Conservation (phyloP, 2,113 vertebrate species). For the Stigmatopora argus region DNA sequence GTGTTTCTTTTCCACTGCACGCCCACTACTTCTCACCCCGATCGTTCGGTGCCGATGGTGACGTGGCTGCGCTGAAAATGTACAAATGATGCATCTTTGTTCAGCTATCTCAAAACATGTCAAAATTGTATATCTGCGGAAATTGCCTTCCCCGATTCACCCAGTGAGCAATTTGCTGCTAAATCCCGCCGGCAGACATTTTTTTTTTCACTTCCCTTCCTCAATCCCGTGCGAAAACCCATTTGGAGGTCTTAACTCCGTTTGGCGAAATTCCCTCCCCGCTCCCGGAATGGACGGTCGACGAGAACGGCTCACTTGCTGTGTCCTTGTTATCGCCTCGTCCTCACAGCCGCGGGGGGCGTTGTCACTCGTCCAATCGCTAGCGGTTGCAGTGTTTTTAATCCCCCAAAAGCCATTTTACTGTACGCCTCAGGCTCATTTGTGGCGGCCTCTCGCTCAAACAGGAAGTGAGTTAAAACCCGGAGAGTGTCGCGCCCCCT, state of each 20-base stretch:
- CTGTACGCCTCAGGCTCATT: slow-evolving; percentile 9
- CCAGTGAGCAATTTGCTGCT: slow-evolving; percentile 1
- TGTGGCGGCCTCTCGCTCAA: neutral
- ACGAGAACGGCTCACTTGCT: slow-evolving; percentile 52
- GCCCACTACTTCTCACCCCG: slow-evolving; percentile 49
- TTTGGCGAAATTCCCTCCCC: neutral
- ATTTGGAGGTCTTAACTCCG: slow-evolving; percentile 55
- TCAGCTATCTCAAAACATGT: no score
- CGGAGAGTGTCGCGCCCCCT: slow-evolving; percentile 1
- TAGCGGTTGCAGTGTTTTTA: slow-evolving; percentile 15
- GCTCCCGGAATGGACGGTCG: slow-evolving; percentile 24
- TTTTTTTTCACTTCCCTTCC: slow-evolving; percentile 43
- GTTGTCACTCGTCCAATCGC: slow-evolving; percentile 18
- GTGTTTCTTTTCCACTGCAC: slow-evolving; percentile 71
- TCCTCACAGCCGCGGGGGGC: slow-evolving; percentile 16
- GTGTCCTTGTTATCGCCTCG: slow-evolving; percentile 49
- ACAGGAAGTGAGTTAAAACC: slow-evolving; percentile 33
- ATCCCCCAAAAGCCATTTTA: slow-evolving; percentile 27
- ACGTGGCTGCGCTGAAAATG: slow-evolving; percentile 20
- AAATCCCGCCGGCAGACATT: slow-evolving; percentile 15
- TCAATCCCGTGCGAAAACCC: slow-evolving; percentile 47
- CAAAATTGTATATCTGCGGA: no score
- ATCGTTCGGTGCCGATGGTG: slow-evolving; percentile 34
- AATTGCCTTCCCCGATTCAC: neutral
- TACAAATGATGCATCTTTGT: no score